Evolutionary conservation across 2,113 vertebrate species (phyloP).

Genomic region (Oenanthe oenanthe): DNA sequence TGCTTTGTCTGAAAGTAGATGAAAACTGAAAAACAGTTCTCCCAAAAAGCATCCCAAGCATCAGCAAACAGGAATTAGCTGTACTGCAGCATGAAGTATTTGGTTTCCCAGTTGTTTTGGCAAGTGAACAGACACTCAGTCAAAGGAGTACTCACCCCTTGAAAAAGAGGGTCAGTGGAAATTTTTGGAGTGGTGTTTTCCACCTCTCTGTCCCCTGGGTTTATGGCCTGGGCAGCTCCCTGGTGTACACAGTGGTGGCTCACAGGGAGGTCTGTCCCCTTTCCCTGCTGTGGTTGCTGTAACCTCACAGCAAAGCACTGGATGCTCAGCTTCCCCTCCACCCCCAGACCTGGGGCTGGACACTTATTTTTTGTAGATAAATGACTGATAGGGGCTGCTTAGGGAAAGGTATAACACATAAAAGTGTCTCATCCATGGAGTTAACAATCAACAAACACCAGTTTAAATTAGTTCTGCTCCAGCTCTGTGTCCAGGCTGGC

Average conservation of each 20-base stretch:
- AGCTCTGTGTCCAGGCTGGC: background rate
- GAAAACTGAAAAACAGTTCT: background rate
- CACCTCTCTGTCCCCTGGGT: background rate
- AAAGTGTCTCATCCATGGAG: background rate
- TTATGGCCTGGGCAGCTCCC: background rate
- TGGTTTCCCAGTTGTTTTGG: background rate
- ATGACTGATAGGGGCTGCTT: background rate
- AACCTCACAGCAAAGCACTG: rapidly evolving
- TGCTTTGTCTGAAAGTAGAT: background rate
- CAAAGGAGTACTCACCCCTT: background rate
- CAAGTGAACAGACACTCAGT: background rate
- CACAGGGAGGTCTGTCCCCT: rapidly evolving
- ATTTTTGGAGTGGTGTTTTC: background rate
- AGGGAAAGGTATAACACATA: background rate
- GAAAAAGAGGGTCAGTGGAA: background rate
- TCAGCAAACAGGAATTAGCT: background rate
- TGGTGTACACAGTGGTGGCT: rapidly evolving
- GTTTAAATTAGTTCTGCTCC: background rate
- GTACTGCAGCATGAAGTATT: background rate
- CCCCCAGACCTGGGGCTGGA: background rate
- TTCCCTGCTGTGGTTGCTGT: background rate
- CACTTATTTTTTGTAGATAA: background rate
- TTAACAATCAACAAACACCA: background rate
- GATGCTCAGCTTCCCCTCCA: background rate
- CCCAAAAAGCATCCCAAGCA: background rate